Evolutionary conservation across 2,797 vertebrate genomes (phyloP).

Genomic region (Xyrichtys novacula): DNA sequence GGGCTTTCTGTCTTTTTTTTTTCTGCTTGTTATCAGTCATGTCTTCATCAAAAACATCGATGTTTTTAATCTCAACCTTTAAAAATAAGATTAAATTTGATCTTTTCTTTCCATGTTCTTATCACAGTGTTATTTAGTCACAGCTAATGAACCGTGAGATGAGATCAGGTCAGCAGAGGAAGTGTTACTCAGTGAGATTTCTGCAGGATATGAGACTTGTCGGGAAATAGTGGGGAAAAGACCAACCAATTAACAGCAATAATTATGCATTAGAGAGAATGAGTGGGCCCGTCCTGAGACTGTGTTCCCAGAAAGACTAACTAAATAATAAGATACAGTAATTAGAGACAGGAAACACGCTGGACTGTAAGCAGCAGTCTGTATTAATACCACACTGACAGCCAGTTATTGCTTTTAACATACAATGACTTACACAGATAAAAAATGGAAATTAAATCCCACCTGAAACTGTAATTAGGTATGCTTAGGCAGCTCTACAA

Average conservation of each 20-base stretch:
- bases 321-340: constrained; percentile 40
- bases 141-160: constrained; percentile 7
- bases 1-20: not conserved
- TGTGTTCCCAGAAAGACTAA: constrained; percentile 52
- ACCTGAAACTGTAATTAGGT: not conserved
- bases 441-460: not conserved
- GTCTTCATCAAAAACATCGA: not conserved
- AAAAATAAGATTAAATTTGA: constrained; percentile 12
- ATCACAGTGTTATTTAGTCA: not conserved
- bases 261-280: constrained; percentile 16
- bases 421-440: not conserved
- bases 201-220: constrained; percentile 7
- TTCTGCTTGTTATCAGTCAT: not conserved
- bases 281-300: constrained; percentile 19
- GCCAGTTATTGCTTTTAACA: constrained; percentile 2
- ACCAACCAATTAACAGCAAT: constrained; percentile 22
- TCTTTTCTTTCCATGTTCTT: not conserved
- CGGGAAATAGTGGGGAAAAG: constrained; percentile 12
- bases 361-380: not conserved
- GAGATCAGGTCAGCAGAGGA: constrained; percentile 15
- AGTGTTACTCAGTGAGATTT: not conserved
- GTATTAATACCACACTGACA: constrained; percentile 35
- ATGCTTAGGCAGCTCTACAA: not conserved
- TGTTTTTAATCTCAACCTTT: not conserved
- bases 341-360: constrained; percentile 40